Conservation (phyloP, 2,797 vertebrate species). For the Acrocephalus scirpaceus region DNA sequence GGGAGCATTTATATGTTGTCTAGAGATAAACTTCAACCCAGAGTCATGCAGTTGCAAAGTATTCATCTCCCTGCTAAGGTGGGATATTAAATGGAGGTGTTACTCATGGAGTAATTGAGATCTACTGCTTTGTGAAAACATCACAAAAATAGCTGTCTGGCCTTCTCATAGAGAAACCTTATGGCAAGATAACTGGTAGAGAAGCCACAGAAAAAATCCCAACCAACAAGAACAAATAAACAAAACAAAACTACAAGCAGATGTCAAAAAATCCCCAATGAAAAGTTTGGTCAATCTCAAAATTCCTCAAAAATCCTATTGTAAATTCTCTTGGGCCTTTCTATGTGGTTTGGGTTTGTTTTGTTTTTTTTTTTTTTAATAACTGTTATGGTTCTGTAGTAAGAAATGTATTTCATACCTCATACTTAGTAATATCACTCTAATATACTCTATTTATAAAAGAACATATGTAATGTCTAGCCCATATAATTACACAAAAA, state of each 20-base stretch:
- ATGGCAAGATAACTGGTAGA: neutral
- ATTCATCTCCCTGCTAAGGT: neutral
- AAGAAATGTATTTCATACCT: neutral
- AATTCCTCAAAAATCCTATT: neutral
- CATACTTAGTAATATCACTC: neutral
- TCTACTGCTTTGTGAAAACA: neutral
- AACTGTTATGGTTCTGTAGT: neutral
- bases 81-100: neutral
- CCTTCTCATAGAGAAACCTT: neutral
- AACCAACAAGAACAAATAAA: neutral
- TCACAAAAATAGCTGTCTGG: neutral
- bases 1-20: neutral
- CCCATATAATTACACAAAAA: neutral
- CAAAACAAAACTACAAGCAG: neutral
- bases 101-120: neutral
- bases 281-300: neutral
- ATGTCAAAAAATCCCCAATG: neutral
- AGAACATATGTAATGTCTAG: neutral
- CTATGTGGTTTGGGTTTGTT: neutral
- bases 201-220: neutral
- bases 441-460: neutral
- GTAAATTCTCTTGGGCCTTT: neutral
- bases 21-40: constrained; percentile 4
- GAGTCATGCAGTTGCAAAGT: neutral
- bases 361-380: no score